phyloP scores from a whole-genome alignment of 2,113 vertebrate species.

The Vulpes vulpes region DNA sequence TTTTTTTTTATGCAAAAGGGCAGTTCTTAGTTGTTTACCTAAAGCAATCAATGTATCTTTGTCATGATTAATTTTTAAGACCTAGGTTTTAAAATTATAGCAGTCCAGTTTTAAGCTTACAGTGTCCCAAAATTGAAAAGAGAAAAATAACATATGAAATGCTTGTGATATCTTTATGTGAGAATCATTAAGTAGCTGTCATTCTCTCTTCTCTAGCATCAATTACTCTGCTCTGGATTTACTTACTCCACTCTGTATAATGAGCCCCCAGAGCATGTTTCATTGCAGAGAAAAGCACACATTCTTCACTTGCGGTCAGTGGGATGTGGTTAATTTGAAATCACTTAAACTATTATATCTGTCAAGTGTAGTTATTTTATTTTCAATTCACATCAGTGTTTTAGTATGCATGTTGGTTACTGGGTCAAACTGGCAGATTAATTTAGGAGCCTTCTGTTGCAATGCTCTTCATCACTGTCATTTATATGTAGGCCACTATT shows the following conservation, averaged over 20 bases:
- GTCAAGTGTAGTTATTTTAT: conserved; percentile 92
- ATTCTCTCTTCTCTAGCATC: conserved; percentile 88
- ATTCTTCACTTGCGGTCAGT: conserved; percentile 91
- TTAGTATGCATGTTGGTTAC: conserved; percentile 88
- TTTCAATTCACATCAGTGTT: conserved; percentile 91
- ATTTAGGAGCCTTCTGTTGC: conserved; percentile 86
- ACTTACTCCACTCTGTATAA: conserved; percentile 91
- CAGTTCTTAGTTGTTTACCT: conserved; percentile 71
- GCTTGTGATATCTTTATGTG: conserved; percentile 86
- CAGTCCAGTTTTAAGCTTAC: conserved; percentile 78
- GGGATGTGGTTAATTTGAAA: conserved; percentile 95
- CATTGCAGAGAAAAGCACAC: conserved; percentile 89
- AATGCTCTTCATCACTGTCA: conserved; percentile 83
- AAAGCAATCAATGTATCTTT: conserved; percentile 70
- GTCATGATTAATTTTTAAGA: conserved; percentile 81
- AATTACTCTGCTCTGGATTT: conserved; percentile 92
- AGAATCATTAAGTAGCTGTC: conserved; percentile 90
- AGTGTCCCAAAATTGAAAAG: conserved; percentile 80
- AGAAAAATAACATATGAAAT: conserved; percentile 84
- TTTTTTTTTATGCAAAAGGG: background rate
- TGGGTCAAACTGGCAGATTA: conserved; percentile 90
- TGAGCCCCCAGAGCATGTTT: conserved; percentile 93
- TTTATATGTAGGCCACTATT: conserved; percentile 77
- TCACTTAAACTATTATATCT: conserved; percentile 95
- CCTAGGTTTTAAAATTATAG: conserved; percentile 81